These are phyloP conservation scores for Pandemis heparana DNA, from an alignment of 2,888 invertebrate genomes.

Conservation along the genomic window DNA sequence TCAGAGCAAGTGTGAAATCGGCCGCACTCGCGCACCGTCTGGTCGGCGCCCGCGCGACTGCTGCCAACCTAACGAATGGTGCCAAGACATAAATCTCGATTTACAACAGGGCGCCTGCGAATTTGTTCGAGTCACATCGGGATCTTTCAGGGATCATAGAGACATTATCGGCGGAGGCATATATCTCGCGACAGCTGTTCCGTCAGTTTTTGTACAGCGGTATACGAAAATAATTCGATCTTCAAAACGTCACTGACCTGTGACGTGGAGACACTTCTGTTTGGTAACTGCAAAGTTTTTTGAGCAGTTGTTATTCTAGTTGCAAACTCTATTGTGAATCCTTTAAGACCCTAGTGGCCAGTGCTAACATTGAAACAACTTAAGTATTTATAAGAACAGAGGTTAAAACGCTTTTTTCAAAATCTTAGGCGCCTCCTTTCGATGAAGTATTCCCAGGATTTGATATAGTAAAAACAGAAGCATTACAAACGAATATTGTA, in stretches of 20 bases:
- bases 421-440: too few relatives aligned
- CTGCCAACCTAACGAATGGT: conserved; percentile 5
- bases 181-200: conserved; percentile 7
- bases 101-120: conserved; percentile 21
- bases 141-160: conserved; percentile 17
- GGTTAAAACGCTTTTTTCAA: too few relatives aligned
- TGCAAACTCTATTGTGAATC: not conserved
- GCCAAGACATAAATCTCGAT: conserved; percentile 18
- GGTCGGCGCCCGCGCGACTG: not conserved
- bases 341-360: not conserved
- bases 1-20: conserved; percentile 8
- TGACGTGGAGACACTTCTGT: not conserved
- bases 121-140: conserved; percentile 5
- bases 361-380: not conserved
- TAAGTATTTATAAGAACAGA: too few relatives aligned
- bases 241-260: conserved; percentile 5
- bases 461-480: too few relatives aligned
- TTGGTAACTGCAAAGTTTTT: not conserved
- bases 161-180: conserved; percentile 4
- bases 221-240: not conserved
- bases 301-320: not conserved
- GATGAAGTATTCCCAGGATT: too few relatives aligned
- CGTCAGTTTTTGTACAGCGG: not conserved
- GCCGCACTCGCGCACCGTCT: not conserved
- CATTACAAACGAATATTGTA: not conserved